Evolutionary conservation across 2,888 invertebrate species (phyloP).

Genomic region (Leptinotarsa rubiginosa): DNA sequence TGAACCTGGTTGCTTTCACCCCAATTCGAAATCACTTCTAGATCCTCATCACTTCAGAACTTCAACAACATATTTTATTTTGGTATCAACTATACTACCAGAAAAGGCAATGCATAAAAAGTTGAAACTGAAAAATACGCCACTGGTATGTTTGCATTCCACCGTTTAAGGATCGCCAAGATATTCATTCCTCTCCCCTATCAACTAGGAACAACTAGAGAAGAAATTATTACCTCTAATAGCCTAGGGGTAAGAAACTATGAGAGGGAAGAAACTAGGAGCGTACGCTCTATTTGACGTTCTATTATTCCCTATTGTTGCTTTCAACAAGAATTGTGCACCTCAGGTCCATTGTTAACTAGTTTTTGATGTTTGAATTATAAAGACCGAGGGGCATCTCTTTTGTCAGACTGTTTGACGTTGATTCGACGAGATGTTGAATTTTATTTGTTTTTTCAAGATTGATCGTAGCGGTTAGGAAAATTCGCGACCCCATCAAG

Average conservation of each 20-base stretch:
- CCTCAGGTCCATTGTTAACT: conserved; percentile 48
- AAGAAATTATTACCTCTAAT: conserved; percentile 57
- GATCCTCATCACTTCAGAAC: background rate
- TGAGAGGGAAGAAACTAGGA: conserved; percentile 37
- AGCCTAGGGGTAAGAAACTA: conserved; percentile 44
- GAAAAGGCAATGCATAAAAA: background rate
- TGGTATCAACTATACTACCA: background rate
- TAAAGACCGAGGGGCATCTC: conserved; percentile 46
- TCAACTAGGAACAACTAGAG: conserved; percentile 49
- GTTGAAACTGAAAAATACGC: background rate
- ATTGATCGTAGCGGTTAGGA: background rate
- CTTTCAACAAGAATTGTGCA: conserved; percentile 52
- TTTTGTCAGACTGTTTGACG: conserved; percentile 51
- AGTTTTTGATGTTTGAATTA: conserved; percentile 56
- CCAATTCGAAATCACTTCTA: too few relatives aligned
- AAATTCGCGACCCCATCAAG: background rate
- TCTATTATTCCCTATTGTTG: conserved; percentile 54
- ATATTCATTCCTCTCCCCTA: conserved; percentile 41
- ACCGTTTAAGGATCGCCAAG: conserved; percentile 47
- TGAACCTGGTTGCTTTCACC: too few relatives aligned
- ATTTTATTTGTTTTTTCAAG: conserved; percentile 39
- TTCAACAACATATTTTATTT: background rate
- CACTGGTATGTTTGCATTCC: conserved; percentile 49
- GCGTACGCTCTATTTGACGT: conserved; percentile 57
- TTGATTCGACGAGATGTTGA: conserved; percentile 46